Base-by-base conservation (phyloP, 2,797 vertebrate genomes). In the Sebastes trivittatus region DNA sequence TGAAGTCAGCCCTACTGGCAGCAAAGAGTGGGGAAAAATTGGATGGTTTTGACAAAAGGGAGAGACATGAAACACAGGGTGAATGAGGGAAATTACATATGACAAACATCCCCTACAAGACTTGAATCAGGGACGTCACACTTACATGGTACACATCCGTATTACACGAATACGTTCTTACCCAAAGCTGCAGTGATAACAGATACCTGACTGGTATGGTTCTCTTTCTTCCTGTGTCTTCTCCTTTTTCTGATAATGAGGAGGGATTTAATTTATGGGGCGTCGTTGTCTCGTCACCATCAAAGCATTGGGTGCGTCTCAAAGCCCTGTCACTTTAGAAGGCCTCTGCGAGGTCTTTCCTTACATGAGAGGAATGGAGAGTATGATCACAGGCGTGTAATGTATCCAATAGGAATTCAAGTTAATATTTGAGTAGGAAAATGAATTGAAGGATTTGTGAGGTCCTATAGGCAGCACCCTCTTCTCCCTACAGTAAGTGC, bases 361-460 rank as follows among this genome's bases (percentile, higher is more conserved):
- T 23, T 5, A 22, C 27, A 34, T 16, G 3, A 11, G 18, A 52
- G n/a, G 18, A 1, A 38, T 52, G 3, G 30, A 18, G 16, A 38
- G 5, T 71, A 55, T 78, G 27, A 70, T 29, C 16, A 77, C 23
- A 32, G 20, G 20, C 32, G 14, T 79, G 60, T 25, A 20, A 71
- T 72, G 56, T 67, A 42, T 85, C 56, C 46, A 64, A 32, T 25
- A 60, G 30, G 30, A 80, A 60, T 85, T 59, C 4, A 70, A 30
- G 78, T 72, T 52, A 55, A 59, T 76, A 30, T 78, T 79, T 74
- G 66, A 77, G 66, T 30, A 66, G 70, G 56, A 27, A 61, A 75
- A 77, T 81, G 59, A 82, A 71, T 68, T 27, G 61, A 64, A 73
- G 69, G 59, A 76, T 82, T 67, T 42, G 32, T 68, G 20, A 83